Conservation (phyloP, 2,113 vertebrate genomes). For the Emberiza fucata region DNA sequence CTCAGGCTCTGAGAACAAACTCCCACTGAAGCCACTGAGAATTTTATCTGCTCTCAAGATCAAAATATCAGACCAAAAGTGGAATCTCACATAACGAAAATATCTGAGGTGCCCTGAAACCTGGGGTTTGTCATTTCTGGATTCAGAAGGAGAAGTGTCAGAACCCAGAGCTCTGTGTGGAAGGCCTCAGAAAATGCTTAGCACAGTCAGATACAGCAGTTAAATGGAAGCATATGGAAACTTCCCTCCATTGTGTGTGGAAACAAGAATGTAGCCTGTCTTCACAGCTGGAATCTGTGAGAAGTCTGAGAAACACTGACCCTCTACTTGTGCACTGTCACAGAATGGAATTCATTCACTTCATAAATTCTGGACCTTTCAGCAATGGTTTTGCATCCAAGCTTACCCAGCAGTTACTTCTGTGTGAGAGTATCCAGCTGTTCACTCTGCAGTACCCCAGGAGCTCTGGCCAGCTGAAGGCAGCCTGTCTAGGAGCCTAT, state of each 20-base stretch:
- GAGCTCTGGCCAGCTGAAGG: not conserved
- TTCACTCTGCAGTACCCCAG: not conserved
- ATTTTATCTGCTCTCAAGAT: not conserved
- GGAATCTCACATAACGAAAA: not conserved
- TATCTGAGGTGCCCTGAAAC: not conserved
- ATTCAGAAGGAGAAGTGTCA: not conserved
- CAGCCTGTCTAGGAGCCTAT: not conserved
- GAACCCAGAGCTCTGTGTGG: not conserved
- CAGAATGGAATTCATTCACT: slow-evolving; percentile 1
- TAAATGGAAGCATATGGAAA: slow-evolving; percentile 37
- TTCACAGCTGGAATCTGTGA: slow-evolving; percentile 14
- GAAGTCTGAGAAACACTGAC: not conserved
- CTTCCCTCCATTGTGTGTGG: not conserved
- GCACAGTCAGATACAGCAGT: not conserved
- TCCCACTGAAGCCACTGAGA: not conserved
- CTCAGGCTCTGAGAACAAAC: not conserved
- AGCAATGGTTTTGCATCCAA: not conserved
- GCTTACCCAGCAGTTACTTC: not conserved
- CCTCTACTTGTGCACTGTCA: not conserved
- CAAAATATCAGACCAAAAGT: not conserved
- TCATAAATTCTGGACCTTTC: slow-evolving; percentile 29
- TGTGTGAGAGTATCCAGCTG: slow-evolving; percentile 35
- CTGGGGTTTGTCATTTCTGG: not conserved
- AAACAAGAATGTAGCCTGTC: not conserved
- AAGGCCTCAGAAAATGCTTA: not conserved